These are phyloP conservation scores for Manis pentadactyla DNA, from an alignment of 2,797 vertebrate genomes.

Conservation along the genomic window DNA sequence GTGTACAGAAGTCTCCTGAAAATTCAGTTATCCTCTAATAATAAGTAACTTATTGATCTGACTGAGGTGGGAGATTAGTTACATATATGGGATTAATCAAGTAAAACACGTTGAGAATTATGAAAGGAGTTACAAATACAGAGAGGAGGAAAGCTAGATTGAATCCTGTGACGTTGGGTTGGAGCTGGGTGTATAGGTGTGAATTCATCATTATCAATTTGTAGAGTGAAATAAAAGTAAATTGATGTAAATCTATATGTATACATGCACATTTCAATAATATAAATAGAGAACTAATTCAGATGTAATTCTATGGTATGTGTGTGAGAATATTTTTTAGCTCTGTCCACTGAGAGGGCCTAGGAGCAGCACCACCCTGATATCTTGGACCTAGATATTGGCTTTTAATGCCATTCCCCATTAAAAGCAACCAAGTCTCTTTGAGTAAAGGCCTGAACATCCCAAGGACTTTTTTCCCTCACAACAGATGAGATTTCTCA, in stretches of 20 bases:
- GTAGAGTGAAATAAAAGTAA: neutral
- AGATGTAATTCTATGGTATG: neutral
- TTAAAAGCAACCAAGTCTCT: neutral
- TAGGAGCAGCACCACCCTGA: neutral
- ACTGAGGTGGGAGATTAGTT: slow-evolving; percentile 1
- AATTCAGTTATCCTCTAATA: slow-evolving; percentile 19
- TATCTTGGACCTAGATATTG: neutral
- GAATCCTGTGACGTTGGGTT: neutral
- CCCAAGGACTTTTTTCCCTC: neutral
- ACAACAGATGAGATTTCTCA: neutral
- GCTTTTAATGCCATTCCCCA: neutral
- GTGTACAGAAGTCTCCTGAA: neutral
- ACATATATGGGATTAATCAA: neutral
- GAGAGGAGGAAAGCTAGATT: neutral
- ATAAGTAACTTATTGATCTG: neutral
- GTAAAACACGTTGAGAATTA: slow-evolving; percentile 23
- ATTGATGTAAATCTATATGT: neutral
- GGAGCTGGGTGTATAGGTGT: neutral
- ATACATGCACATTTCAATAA: neutral
- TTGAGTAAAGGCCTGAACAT: neutral
- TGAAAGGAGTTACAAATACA: neutral
- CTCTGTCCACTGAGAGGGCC: neutral
- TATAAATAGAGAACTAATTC: slow-evolving; percentile 15
- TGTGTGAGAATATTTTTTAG: neutral
- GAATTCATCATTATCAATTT: neutral